These are phyloP conservation scores for Selene dorsalis DNA, from an alignment of 2,797 vertebrate genomes.

Conservation along the genomic window DNA sequence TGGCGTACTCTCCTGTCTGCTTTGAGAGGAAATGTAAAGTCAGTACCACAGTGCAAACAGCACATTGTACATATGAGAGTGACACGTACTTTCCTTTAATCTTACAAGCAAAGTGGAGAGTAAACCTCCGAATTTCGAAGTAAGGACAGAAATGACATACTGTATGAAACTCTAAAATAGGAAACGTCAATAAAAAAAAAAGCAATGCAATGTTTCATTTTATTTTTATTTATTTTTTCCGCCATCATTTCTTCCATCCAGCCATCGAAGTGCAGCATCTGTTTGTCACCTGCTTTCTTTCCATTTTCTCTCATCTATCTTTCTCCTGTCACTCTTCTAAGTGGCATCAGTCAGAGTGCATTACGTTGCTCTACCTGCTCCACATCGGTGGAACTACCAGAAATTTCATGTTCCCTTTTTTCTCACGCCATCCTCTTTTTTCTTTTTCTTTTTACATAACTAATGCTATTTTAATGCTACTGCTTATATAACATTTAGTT, in stretches of 20 bases:
- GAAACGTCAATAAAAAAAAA: too few relatives aligned
- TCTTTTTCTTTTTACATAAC: constrained; percentile 38
- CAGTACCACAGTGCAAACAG: neutral
- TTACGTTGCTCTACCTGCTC: neutral
- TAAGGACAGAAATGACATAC: too few relatives aligned
- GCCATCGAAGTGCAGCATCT: constrained; percentile 16
- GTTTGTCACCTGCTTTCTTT: neutral
- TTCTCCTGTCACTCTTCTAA: constrained; percentile 5
- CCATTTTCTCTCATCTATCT: neutral
- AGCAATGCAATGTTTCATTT: neutral
- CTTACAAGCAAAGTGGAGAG: neutral
- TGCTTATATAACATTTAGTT: constrained; percentile 54
- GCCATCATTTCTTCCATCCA: constrained; percentile 7
- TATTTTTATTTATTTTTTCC: neutral
- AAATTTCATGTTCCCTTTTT: constrained; percentile 27
- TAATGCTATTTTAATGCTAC: constrained; percentile 52
- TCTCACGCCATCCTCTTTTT: constrained; percentile 8
- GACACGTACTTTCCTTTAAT: neutral
- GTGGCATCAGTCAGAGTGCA: constrained; percentile 8
- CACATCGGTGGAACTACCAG: constrained; percentile 2
- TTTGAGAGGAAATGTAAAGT: constrained; percentile 37
- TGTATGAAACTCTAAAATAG: neutral
- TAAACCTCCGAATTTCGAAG: neutral
- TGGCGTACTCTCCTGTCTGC: constrained; percentile 98
- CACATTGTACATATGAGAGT: neutral